A percentile compares a stretch with the other conserved stretches of the same genome.
Conservation (phyloP, 2,797 vertebrate genomes). For the Scleropages formosus region DNA sequence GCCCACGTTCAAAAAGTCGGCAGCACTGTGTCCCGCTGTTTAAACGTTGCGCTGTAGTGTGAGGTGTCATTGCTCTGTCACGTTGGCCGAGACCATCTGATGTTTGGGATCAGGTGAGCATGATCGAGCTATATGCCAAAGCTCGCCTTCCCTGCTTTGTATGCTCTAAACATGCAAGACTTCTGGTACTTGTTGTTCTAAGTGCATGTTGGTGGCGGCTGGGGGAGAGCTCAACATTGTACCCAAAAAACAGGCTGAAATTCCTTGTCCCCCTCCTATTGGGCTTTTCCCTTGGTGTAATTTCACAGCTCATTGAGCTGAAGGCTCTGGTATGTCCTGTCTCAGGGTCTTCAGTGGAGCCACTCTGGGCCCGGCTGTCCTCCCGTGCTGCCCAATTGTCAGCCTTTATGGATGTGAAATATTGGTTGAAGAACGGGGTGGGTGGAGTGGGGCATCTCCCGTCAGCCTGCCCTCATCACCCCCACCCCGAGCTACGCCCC, state of each 20-base stretch:
- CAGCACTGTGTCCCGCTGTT: neutral
- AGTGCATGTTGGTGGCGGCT: neutral
- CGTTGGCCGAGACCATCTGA: neutral
- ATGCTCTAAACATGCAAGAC: neutral
- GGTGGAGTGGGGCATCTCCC: conserved; percentile 19
- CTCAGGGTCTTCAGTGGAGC: conserved; percentile 22
- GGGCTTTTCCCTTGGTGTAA: conserved; percentile 46
- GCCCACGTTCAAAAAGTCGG: neutral
- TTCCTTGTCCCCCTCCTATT: conserved; percentile 50
- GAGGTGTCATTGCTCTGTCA: too few species aligned
- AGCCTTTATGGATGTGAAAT: conserved; percentile 71
- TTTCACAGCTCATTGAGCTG: conserved; percentile 52
- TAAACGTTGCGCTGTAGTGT: neutral
- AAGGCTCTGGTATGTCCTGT: conserved; percentile 51
- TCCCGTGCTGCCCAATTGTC: neutral
- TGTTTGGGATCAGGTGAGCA: neutral
- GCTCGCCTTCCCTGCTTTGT: neutral
- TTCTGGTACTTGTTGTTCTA: neutral
- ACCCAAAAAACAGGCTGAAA: conserved; percentile 40
- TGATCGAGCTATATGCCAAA: neutral
- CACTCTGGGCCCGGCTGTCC: neutral
- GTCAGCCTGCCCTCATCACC: neutral
- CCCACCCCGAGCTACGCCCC: conserved; percentile 35
- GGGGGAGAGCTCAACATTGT: conserved; percentile 15
- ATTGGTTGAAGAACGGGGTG: conserved; percentile 53